These are phyloP conservation scores for Drosophila fuyamai DNA, from an alignment of 1,140 invertebrate genomes.

Conservation along the genomic window DNA sequence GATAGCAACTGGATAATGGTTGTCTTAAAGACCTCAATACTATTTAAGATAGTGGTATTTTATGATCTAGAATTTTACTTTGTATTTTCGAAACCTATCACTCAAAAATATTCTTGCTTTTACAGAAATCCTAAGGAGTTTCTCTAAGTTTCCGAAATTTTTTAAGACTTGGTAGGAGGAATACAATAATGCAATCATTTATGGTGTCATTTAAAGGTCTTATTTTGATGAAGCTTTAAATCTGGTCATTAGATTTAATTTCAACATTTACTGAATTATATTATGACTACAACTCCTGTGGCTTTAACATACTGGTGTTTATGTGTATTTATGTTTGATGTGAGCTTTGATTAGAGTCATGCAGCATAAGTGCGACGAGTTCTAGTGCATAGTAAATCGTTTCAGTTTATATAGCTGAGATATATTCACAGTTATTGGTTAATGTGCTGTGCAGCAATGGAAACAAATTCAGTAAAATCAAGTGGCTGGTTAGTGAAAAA, in stretches of 20 bases:
- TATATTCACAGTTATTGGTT: slow-evolving; percentile 65
- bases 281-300: slow-evolving; percentile 11
- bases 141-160: no score
- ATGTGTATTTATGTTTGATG: slow-evolving; percentile 20
- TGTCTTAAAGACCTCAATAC: no score
- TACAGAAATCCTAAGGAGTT: not conserved
- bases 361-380: slow-evolving; percentile 68
- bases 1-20: not conserved
- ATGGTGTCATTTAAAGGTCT: no score
- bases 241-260: no score
- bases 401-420: slow-evolving; percentile 40
- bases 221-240: no score
- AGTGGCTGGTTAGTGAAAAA: slow-evolving; percentile 59
- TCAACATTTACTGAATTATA: no score
- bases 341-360: slow-evolving; percentile 68
- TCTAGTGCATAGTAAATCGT: slow-evolving; percentile 69
- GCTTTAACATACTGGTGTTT: slow-evolving; percentile 13
- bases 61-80: no score
- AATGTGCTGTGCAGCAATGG: slow-evolving; percentile 65
- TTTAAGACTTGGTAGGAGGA: no score
- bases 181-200: no score
- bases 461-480: slow-evolving; percentile 41
- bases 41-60: no score
- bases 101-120: no score
- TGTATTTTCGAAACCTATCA: no score